A percentile compares a stretch with the other conserved stretches of the same genome.
Evolutionary conservation across 2,113 vertebrate genomes (phyloP).

Genomic region (Tangachromis dhanisi): DNA sequence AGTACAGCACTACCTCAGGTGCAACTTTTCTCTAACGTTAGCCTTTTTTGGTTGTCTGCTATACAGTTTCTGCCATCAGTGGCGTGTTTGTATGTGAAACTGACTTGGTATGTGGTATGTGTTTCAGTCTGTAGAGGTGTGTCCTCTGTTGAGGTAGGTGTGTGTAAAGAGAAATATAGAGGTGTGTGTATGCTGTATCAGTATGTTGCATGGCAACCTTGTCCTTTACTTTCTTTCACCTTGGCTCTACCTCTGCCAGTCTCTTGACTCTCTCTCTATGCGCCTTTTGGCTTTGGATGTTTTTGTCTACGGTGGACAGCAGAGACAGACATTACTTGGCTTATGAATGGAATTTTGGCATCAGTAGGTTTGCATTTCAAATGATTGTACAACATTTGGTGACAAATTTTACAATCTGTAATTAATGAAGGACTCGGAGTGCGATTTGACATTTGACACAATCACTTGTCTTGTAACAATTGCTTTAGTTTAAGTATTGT

Average conservation of each 20-base stretch:
- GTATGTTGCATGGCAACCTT: neutral
- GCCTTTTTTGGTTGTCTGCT: neutral
- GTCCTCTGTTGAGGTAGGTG: neutral
- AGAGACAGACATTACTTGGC: neutral
- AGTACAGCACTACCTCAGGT: neutral
- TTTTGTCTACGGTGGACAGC: neutral
- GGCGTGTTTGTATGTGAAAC: neutral
- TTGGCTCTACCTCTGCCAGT: neutral
- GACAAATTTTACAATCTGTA: neutral
- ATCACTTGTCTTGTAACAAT: neutral
- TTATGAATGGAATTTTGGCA: neutral
- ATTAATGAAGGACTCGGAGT: neutral
- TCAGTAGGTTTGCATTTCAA: neutral
- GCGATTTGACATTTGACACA: neutral
- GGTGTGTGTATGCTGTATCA: neutral
- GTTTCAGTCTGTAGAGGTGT: constrained; percentile 10
- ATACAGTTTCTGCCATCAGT: neutral
- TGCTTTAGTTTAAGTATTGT: neutral
- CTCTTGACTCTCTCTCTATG: neutral
- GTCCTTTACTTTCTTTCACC: neutral
- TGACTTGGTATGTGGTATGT: neutral
- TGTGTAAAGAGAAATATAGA: neutral
- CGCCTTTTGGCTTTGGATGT: neutral
- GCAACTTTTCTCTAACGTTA: neutral
- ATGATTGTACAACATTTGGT: neutral